Evolutionary conservation across 2,888 invertebrate genomes (phyloP), one percentile per base, ranked within the genome.

Genomic region (Ichneumoninae sp.): DNA sequence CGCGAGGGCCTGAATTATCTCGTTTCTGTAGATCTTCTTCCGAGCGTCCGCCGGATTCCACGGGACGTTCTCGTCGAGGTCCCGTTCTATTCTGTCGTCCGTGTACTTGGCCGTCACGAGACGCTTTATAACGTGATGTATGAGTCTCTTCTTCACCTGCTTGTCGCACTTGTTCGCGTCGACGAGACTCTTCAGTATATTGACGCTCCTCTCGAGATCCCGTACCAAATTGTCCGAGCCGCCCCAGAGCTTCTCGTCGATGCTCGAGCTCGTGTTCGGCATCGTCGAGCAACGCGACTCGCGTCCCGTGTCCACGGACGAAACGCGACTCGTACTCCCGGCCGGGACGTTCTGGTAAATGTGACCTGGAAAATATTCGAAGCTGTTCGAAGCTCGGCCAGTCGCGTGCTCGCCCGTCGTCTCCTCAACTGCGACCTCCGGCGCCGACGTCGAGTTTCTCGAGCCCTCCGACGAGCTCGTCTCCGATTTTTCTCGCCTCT

Each of bases 71-170:
- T 93, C 93, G 40, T 93, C 91, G 6, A 93, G 85, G 85, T 92
- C 91, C 40, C 89, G 92, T 52, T 93, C 92, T 7, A 93, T 93
- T 62, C 91, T 92, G 86, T 96, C 96, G 90, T 95, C 95, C 66
- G 94, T 94, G 89, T 96, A 96, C 86, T 94, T 95, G 0, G 95
- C 94, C 66, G 94, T 95, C 0, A 96, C 92, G 16, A 96, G 94
- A 90, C 95, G 95, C 85, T 95, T 94, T 0, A 96, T 95, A 74
- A 97, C 95, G 90, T 96, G 95, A 89, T 95, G 96, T 19, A 96
- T 94, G 66, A 96, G 94, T 88, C 95, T 94, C 87, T 95, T 95
- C 91, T 96, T 96, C 4, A 95, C 94, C 50, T 94, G 93, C 19
- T 94, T 92, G 91, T 96, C 95, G 86, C 95, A 95, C 87, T 95